phyloP scores from a whole-genome alignment of 2,797 vertebrate genomes.

The Dermochelys coriacea region DNA sequence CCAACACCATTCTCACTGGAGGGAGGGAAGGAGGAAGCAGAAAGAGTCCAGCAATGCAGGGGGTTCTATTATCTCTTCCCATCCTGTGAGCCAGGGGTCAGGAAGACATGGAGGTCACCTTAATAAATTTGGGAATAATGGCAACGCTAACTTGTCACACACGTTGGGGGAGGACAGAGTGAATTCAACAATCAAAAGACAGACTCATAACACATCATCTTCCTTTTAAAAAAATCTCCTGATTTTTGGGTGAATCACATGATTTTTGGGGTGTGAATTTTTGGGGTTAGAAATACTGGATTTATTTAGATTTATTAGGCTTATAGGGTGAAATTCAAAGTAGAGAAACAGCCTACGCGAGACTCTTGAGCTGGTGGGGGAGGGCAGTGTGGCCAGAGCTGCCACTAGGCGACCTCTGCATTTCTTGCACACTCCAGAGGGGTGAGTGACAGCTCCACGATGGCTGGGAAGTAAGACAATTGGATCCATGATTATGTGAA shows the following conservation, averaged over 20 bases:
- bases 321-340: background rate
- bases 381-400: background rate
- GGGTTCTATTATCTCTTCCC: background rate
- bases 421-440: background rate
- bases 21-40: background rate
- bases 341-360: background rate
- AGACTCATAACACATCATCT: background rate
- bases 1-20: background rate
- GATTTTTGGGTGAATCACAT: background rate
- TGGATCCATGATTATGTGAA: constrained; percentile 31
- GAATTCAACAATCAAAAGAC: background rate
- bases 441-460: background rate
- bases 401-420: background rate
- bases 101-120: background rate
- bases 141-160: background rate
- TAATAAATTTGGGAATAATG: background rate
- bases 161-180: background rate
- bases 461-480: constrained; percentile 35
- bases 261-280: background rate
- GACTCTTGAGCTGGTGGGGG: accelerated
- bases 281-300: background rate
- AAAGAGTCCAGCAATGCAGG: background rate
- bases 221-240: background rate
- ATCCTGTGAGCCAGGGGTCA: background rate
- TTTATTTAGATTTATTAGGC: background rate